Conservation (phyloP, 2,797 vertebrate species). For the Sebastiscus tertius region DNA sequence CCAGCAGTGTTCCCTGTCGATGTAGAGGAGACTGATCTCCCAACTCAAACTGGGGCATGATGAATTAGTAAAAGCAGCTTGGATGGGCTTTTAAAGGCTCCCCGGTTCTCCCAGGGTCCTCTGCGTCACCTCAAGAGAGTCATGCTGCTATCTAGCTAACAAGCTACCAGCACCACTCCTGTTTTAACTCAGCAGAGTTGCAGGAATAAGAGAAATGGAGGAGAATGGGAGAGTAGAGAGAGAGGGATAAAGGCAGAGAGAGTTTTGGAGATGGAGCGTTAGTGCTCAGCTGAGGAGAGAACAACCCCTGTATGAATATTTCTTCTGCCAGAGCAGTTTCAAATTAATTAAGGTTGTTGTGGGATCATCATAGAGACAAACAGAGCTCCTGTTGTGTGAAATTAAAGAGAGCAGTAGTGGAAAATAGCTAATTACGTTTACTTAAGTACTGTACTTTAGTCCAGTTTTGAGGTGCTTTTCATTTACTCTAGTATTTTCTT, state of each 20-base stretch:
- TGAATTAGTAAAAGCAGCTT: constrained; percentile 83
- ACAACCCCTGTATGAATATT: neutral
- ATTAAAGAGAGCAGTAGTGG: neutral
- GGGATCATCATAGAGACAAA: constrained; percentile 13
- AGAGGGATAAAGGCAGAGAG: neutral
- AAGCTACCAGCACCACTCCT: constrained; percentile 10
- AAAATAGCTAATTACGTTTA: neutral
- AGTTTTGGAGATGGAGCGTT: neutral
- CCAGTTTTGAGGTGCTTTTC: neutral
- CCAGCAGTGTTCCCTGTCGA: constrained; percentile 52
- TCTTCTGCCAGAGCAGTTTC: constrained; percentile 18
- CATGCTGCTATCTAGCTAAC: constrained; percentile 30
- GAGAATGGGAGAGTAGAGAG: neutral
- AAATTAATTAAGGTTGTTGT: constrained; percentile 28
- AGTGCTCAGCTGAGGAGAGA: constrained; percentile 4
- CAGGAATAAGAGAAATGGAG: constrained; percentile 9
- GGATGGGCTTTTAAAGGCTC: constrained; percentile 80
- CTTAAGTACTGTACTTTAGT: neutral
- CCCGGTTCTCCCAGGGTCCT: constrained; percentile 45
- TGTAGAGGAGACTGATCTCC: constrained; percentile 61
- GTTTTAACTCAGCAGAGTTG: constrained; percentile 9
- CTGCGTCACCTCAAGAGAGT: constrained; percentile 43
- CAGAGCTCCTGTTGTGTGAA: neutral
- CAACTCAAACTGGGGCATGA: constrained; percentile 78
- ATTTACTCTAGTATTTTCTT: neutral